phyloP scores from a whole-genome alignment of 1,140 invertebrate genomes.

The Panulirus ornatus region DNA sequence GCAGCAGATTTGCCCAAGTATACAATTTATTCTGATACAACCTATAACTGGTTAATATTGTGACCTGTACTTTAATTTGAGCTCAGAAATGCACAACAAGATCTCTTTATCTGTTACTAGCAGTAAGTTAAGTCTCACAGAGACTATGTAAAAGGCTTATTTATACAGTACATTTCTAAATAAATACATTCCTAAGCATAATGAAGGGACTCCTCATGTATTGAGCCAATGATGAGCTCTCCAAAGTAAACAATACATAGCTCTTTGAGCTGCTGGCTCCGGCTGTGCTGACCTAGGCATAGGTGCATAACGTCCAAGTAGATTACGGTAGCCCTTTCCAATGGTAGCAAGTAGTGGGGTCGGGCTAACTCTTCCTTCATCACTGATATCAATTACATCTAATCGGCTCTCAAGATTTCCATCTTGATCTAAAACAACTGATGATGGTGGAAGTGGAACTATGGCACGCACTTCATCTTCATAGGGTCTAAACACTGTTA shows the following conservation, averaged over 20 bases:
- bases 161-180: slow-evolving; percentile 31
- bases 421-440: slow-evolving; percentile 53
- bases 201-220: slow-evolving; percentile 51
- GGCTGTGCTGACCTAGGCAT: slow-evolving; percentile 64
- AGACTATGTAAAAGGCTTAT: slow-evolving; percentile 42
- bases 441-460: slow-evolving; percentile 75
- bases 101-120: slow-evolving; percentile 33
- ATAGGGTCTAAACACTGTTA: slow-evolving; percentile 93
- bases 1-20: slow-evolving; percentile 9
- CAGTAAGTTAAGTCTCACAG: slow-evolving; percentile 55
- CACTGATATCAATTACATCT: slow-evolving; percentile 6
- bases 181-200: slow-evolving; percentile 21
- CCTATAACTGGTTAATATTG: slow-evolving; percentile 49
- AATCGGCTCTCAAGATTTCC: slow-evolving; percentile 8
- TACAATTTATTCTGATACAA: slow-evolving; percentile 25
- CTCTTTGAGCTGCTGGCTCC: slow-evolving; percentile 68
- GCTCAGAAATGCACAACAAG: slow-evolving; percentile 51
- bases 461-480: slow-evolving; percentile 86
- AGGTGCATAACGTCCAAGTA: slow-evolving; percentile 81
- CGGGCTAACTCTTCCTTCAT: slow-evolving; percentile 4
- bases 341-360: slow-evolving; percentile 84
- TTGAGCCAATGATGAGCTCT: slow-evolving; percentile 76
- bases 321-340: slow-evolving; percentile 89
- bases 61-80: slow-evolving; percentile 44
- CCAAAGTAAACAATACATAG: slow-evolving; percentile 77